Evolutionary conservation across 2,113 vertebrate genomes (phyloP).

Genomic region (Mormyrus iriodes): DNA sequence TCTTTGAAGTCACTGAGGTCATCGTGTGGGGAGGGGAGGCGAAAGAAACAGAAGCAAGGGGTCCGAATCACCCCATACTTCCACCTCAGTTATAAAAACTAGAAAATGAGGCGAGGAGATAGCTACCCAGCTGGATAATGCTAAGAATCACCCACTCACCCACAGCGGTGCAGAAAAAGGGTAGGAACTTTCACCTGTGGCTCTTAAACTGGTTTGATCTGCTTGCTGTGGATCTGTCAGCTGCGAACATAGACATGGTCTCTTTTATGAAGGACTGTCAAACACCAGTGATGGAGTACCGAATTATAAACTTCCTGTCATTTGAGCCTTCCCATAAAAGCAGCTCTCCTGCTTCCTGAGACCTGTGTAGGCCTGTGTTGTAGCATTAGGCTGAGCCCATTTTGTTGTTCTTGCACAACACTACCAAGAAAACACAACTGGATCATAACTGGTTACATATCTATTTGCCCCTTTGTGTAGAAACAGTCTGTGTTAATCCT

Average conservation of each 20-base stretch:
- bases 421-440: neutral
- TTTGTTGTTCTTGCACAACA: neutral
- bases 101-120: neutral
- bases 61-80: neutral
- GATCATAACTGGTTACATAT: slow-evolving; percentile 9
- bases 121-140: neutral
- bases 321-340: slow-evolving; percentile 16
- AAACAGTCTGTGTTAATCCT: neutral
- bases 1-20: slow-evolving; percentile 25
- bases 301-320: slow-evolving; percentile 25
- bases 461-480: neutral
- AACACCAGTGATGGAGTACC: neutral
- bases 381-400: neutral
- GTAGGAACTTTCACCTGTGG: neutral
- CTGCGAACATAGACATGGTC: neutral
- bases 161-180: neutral
- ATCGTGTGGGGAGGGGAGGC: slow-evolving; percentile 27
- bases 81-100: neutral
- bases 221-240: neutral
- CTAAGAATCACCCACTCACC: neutral
- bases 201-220: neutral
- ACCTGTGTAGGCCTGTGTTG: slow-evolving; percentile 7
- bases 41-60: slow-evolving; percentile 15
- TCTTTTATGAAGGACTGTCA: slow-evolving; percentile 10
- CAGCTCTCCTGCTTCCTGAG: slow-evolving; percentile 13